Evolutionary conservation across 2,797 vertebrate species (phyloP), one percentile per base, ranked within the genome.

Genomic region (Enteromius argenteus): DNA sequence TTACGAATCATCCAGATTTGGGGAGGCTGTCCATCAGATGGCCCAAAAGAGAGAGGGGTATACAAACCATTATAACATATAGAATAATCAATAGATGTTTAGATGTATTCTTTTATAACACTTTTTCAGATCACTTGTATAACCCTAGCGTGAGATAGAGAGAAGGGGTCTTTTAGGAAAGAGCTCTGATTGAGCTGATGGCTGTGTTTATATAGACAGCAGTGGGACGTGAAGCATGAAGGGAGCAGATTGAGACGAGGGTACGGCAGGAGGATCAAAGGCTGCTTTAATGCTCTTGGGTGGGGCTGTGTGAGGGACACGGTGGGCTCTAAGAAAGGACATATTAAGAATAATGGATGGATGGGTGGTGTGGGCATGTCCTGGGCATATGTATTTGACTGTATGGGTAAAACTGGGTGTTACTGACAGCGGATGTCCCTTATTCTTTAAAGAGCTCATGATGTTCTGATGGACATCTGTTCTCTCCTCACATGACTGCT

Each of bases 181-280:
- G 77, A 51, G 58, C 5, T 75, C 79, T 74, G 72, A 84, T 89
- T 64, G 82, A 21, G 27, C 80, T 89, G 86, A 92, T 86, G 88
- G 89, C 84, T 76, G 77, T 87, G 88, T 87, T 71, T 80, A 58
- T 68, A 74, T 76, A 74, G 79, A 88, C 71, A 66, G 91, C 91
- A 92, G 90, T 88, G 90, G 90, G 79, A 89, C 75, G 60, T 92
- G 89, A 89, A 89, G 88, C 90, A 53, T 15, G 72, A 69, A 56
- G n/a, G 30, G 7, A 73, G 49, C 76, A 73, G 49, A 68, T 27
- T 56, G 35, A 60, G 62, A 42, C 56, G 39, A 69, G 66, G 75
- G 81, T 51, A 53, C 49, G 10, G 75, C 1, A 58, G 73, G 46
- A 86, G 82, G 75, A 76, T 84, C 81, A 84, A 85, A 84, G 74